Percentiles rank a stretch among this genome's conserved stretches.
These are phyloP conservation scores for Orussus abietinus DNA, from an alignment of 1,140 invertebrate genomes.

Conservation along the genomic window DNA sequence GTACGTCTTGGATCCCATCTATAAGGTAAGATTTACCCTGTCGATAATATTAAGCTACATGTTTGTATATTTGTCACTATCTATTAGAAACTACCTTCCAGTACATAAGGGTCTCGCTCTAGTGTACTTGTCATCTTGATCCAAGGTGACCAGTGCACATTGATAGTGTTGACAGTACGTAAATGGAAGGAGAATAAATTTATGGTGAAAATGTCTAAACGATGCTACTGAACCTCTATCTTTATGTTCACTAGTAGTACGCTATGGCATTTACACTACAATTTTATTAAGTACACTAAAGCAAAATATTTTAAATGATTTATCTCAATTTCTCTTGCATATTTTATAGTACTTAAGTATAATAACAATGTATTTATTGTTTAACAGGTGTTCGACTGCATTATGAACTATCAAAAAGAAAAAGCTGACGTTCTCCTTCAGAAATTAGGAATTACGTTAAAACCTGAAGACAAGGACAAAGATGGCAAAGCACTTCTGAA, in stretches of 20 bases:
- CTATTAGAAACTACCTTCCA: slow-evolving; percentile 38
- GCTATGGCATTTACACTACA: slow-evolving; percentile 51
- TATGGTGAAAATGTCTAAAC: slow-evolving; percentile 49
- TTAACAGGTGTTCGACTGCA: slow-evolving; percentile 82
- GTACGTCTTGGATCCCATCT: slow-evolving; percentile 98
- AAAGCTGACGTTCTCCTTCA: slow-evolving; percentile 81
- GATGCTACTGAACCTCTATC: slow-evolving; percentile 65
- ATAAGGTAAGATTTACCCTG: slow-evolving; percentile 84
- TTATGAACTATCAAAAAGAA: slow-evolving; percentile 98
- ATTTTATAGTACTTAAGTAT: slow-evolving; percentile 1
- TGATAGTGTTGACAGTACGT: slow-evolving; percentile 52
- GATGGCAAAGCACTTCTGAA: slow-evolving; percentile 89
- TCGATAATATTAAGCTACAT: too few relatives aligned
- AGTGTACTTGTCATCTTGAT: slow-evolving; percentile 35
- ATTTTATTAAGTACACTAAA: too few relatives aligned
- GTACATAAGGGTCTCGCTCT: slow-evolving; percentile 53
- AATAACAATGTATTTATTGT: slow-evolving; percentile 13
- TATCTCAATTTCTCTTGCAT: slow-evolving; percentile 12
- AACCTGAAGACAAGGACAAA: slow-evolving; percentile 93
- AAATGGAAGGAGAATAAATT: slow-evolving; percentile 52
- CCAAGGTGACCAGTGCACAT: slow-evolving; percentile 25
- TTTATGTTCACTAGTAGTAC: slow-evolving; percentile 60
- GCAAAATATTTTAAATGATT: too few relatives aligned
- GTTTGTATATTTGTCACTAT: slow-evolving; percentile 6
- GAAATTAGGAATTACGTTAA: slow-evolving; percentile 89